Conservation (phyloP, 2,888 invertebrate genomes). For the Malthinus seriepunctatus region DNA sequence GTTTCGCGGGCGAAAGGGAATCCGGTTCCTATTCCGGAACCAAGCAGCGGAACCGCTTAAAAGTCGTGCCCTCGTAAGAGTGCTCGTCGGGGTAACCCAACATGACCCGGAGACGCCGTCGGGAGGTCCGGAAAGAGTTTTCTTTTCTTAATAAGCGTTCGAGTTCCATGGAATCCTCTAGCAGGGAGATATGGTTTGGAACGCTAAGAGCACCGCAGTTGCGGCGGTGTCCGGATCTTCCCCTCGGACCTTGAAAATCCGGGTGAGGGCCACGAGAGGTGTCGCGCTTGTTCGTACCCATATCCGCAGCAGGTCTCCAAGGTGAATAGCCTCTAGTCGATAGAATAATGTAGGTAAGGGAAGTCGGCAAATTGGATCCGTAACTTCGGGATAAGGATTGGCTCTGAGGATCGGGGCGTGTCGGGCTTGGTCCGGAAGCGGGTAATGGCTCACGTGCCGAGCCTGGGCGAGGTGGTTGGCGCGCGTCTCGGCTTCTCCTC, state of each 20-base stretch:
- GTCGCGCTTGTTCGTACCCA: conserved; percentile 61
- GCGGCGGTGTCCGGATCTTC: conserved; percentile 56
- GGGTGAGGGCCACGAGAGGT: conserved; percentile 44
- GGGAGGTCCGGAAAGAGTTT: conserved; percentile 59
- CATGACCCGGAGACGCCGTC: conserved; percentile 62
- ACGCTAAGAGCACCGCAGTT: conserved; percentile 56
- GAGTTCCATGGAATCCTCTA: conserved; percentile 59
- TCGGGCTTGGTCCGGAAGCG: conserved; percentile 61
- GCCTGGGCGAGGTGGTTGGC: conserved; percentile 34
- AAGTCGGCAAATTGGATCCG: conserved; percentile 71
- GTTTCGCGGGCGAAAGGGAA: conserved; percentile 60
- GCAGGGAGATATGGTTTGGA: conserved; percentile 52
- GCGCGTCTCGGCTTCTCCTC: neutral
- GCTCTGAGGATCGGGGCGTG: conserved; percentile 70
- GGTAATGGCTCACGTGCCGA: conserved; percentile 42
- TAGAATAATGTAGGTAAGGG: conserved; percentile 58
- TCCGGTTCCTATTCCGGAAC: conserved; percentile 64
- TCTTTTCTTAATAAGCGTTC: conserved; percentile 60
- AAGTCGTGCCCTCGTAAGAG: conserved; percentile 55
- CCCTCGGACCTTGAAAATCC: conserved; percentile 53
- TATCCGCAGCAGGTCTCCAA: conserved; percentile 79
- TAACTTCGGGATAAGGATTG: conserved; percentile 73
- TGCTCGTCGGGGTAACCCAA: conserved; percentile 57
- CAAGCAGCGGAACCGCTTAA: conserved; percentile 59
- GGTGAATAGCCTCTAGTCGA: conserved; percentile 69